Evolutionary conservation across 2,797 vertebrate species (phyloP), one percentile per base, ranked within the genome.

Genomic region (Crocidura indochinensis): DNA sequence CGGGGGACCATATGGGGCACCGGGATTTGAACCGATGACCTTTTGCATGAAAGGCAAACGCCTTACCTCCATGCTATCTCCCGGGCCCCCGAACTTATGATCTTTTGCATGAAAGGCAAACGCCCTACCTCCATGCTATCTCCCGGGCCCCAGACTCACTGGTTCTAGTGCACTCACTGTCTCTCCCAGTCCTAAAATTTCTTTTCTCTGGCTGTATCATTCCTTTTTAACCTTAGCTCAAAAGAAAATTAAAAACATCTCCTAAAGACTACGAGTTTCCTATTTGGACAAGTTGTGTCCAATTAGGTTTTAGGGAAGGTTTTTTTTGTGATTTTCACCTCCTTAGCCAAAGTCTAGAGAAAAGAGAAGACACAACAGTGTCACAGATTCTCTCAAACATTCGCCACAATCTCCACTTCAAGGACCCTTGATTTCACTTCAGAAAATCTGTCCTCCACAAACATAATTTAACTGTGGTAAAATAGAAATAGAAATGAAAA

Each of bases 391-490:
- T 62, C 29, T 29, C 60, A 31, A 24, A 64, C 22, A 20, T 1
- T 29, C 27, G 44, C 46, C 49, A 46, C 14, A 8, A 49, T 6
- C 9, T 14, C 17, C 47, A 44, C 26, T 26, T 83, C 53, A 73
- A 49, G 67, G 44, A 74, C 51, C 72, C 51, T 62, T 38, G 65
- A 22, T 29, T 72, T 80, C 26, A 76, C 53, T 53, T 91, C 26
- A 53, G 72, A 83, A 85, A 68, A 56, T 56, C 81, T 62, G 71
- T 62, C 75, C 46, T 51, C 47, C 53, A 53, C 26, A 92, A 87
- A 53, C 27, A 77, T 44, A 47, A 74, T 84, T 60, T 76, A 31
- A 44, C 62, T 31, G 20, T 60, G 24, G 15, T 24, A 51, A 91
- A 78, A 64, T 29, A 74, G 27, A 78, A 10, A 38, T 77, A 12